phyloP scores from a whole-genome alignment of 2,113 vertebrate species.

The Paradisaea rubra region DNA sequence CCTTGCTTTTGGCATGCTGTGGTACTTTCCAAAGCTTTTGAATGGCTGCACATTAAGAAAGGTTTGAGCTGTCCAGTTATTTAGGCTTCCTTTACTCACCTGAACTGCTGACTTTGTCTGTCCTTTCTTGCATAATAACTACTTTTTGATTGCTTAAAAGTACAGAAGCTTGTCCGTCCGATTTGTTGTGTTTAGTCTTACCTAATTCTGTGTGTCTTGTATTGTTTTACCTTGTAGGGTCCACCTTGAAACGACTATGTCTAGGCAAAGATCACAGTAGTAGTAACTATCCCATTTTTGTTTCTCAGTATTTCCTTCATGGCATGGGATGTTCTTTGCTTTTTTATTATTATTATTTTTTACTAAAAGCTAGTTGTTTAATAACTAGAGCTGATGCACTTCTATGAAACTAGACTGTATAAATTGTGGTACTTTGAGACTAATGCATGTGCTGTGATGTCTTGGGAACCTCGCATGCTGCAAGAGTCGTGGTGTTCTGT shows the following conservation, averaged over 20 bases:
- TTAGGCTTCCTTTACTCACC: conserved; percentile 61
- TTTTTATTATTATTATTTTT: background rate
- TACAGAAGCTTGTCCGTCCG: conserved; percentile 80
- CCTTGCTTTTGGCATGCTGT: conserved; percentile 55
- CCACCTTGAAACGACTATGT: conserved; percentile 99
- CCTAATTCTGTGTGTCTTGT: conserved; percentile 96
- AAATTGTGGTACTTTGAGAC: background rate
- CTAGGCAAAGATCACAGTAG: conserved; percentile 99
- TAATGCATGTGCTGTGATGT: conserved; percentile 48
- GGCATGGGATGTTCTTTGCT: conserved; percentile 72
- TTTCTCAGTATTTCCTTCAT: conserved; percentile 76
- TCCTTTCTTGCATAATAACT: conserved; percentile 73
- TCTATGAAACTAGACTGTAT: background rate
- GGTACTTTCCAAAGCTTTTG: conserved; percentile 53
- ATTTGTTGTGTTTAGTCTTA: conserved; percentile 76
- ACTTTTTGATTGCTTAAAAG: conserved; percentile 81
- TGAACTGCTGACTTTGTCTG: conserved; percentile 76
- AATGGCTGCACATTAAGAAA: conserved; percentile 65
- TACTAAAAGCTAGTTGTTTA: conserved; percentile 58
- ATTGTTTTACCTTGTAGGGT: conserved; percentile 96
- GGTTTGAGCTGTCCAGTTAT: conserved; percentile 67
- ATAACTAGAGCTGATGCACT: conserved; percentile 7
- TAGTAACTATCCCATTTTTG: conserved; percentile 97
- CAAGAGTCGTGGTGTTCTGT: conserved; percentile 10
- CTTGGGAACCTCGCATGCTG: conserved; percentile 53